A percentile compares a stretch with the other conserved stretches of the same genome.
These are phyloP conservation scores for Casuarius casuarius DNA, from an alignment of 2,113 vertebrate genomes.

Conservation along the genomic window DNA sequence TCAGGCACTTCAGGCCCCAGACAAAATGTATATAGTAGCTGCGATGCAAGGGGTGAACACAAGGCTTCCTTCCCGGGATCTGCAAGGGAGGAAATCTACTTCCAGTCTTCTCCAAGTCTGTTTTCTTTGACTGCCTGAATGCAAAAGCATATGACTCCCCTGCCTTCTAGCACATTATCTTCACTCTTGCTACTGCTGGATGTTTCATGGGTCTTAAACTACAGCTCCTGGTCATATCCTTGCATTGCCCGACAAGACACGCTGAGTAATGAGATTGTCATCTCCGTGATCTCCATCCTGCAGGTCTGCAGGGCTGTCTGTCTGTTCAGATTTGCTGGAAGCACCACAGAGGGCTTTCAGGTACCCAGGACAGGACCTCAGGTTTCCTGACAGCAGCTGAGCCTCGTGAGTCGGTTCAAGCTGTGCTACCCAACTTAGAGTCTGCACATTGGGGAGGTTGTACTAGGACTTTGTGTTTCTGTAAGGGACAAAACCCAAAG, in stretches of 20 bases:
- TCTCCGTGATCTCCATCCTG: not conserved
- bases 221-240: not conserved
- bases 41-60: not conserved
- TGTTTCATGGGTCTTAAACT: not conserved
- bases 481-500: not conserved
- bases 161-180: not conserved
- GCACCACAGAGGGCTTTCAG: not conserved
- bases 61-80: constrained; percentile 27
- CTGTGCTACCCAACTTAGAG: not conserved
- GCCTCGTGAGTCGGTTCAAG: not conserved
- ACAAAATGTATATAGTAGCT: not conserved
- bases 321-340: not conserved
- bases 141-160: fast-evolving
- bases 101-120: fast-evolving
- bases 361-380: not conserved
- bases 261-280: not conserved
- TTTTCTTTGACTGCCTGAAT: not conserved
- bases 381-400: not conserved
- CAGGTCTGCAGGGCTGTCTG: not conserved
- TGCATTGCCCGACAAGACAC: not conserved
- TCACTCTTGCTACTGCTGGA: not conserved
- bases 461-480: not conserved
- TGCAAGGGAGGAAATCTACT: not conserved
- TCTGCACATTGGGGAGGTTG: not conserved
- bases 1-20: not conserved